Base-by-base conservation (phyloP, 2,888 invertebrate genomes). In the Alentia gelatinosa region DNA sequence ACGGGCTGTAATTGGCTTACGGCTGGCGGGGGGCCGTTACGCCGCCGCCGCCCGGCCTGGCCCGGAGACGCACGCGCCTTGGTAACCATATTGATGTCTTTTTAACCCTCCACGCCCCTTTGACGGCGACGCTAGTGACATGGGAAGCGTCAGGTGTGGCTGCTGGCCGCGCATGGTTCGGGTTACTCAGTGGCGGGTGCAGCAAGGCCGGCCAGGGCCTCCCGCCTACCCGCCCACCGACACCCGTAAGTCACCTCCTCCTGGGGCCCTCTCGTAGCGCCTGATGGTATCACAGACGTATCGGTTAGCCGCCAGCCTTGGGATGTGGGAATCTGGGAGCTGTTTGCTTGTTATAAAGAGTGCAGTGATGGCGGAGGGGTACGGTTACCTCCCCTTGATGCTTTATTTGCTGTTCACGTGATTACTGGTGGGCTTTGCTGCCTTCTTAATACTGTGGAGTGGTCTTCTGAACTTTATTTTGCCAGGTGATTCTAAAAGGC, bases 71-170 rank as follows among this genome's bases (percentile, higher is more conserved):
- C 63, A 63, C 63, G n/a, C 63, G 63, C 63, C 63, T n/a, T 9
- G 47, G 47, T 47, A 47, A 74, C 26, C 37, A 35, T 86, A 86
- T 86, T 86, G 47, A 86, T 86, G 86, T 86, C 86, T 86, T 86
- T 86, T 86, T 86, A 86, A 30, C 86, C 47, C 86, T 1, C 19
- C 47, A 5, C 86, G 26, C 47, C 50, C 86, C 35, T 23, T 23
- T 23, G 9, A 9, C 19, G 26, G 3, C 40, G 39, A n/a, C 26
- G 4, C 33, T 5, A 1, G 47, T 42, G 86, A 86, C 86, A 33
- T 86, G 86, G 50, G 86, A 86, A 86, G 12, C 50, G 86, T 86
- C 86, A 86, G 86, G 86, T 86, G 86, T 40, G 26, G 23, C 26
- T 12, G 86, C 3, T 42, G 86, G 47, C 7, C 4, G 86, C 47